phyloP scores from a whole-genome alignment of 2,888 invertebrate genomes.

The Anticlea derivata region DNA sequence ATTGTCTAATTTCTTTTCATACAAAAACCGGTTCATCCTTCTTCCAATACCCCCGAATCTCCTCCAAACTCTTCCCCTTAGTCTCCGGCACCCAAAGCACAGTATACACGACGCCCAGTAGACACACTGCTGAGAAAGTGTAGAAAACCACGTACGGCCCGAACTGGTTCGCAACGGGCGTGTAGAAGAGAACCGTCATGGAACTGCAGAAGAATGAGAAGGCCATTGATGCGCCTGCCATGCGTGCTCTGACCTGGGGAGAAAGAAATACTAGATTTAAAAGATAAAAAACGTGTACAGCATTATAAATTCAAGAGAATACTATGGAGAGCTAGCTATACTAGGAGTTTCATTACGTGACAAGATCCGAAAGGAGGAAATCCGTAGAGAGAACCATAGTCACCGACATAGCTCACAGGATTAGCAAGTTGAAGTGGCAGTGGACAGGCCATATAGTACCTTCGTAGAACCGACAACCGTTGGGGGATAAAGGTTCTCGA shows the following conservation, averaged over 20 bases:
- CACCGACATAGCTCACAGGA: no score
- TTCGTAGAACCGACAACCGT: no score
- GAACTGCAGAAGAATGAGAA: slow-evolving; percentile 71
- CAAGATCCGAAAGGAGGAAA: no score
- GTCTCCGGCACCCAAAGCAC: slow-evolving; percentile 75
- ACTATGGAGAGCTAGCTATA: no score
- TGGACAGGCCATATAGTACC: no score
- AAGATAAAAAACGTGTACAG: not conserved
- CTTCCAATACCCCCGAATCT: slow-evolving; percentile 63
- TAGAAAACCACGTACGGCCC: slow-evolving; percentile 70
- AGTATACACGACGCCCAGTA: slow-evolving; percentile 65
- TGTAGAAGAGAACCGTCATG: slow-evolving; percentile 64
- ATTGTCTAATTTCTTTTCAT: slow-evolving; percentile 25
- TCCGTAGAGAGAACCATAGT: no score
- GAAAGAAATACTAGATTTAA: no score
- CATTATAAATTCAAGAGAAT: no score
- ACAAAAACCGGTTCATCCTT: slow-evolving; percentile 54
- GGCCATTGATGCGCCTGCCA: slow-evolving; percentile 67
- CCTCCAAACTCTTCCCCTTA: slow-evolving; percentile 67
- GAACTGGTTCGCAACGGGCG: slow-evolving; percentile 59
- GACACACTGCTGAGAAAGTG: slow-evolving; percentile 61
- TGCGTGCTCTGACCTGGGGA: slow-evolving; percentile 63
- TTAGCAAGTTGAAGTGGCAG: no score
- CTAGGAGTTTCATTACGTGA: no score
- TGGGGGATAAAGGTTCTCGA: no score